Percentiles rank a stretch among this genome's conserved stretches.
phyloP scores from a whole-genome alignment of 1,140 invertebrate species.

The Cydia splendana region DNA sequence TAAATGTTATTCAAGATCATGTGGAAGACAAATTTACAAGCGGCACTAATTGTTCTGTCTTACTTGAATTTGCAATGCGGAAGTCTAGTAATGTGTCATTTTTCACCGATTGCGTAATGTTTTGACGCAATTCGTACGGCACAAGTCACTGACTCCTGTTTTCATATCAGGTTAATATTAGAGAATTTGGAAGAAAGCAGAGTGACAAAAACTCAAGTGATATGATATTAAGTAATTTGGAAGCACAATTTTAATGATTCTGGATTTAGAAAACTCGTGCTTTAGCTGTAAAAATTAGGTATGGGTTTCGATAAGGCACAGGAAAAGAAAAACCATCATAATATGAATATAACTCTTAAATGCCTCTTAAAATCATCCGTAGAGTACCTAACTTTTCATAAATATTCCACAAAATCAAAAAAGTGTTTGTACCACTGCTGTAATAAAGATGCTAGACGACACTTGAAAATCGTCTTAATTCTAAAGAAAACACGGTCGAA shows the following conservation, averaged over 20 bases:
- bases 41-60: neutral
- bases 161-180: too few relatives aligned
- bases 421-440: neutral
- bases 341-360: neutral
- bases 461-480: neutral
- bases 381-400: neutral
- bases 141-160: neutral
- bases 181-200: too few relatives aligned
- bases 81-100: slow-evolving; percentile 20
- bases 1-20: too few relatives aligned
- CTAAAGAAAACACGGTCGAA: neutral
- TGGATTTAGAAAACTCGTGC: too few relatives aligned
- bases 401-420: slow-evolving; percentile 8
- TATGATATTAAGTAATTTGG: too few relatives aligned
- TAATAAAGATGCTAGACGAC: slow-evolving; percentile 2
- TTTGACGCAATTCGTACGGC: neutral
- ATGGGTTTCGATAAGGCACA: too few relatives aligned
- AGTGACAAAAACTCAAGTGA: too few relatives aligned
- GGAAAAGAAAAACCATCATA: neutral
- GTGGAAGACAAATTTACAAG: neutral
- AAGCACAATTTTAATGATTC: too few relatives aligned
- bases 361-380: neutral
- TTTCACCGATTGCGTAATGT: slow-evolving; percentile 12
- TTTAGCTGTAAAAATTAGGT: too few relatives aligned
- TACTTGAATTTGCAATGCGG: neutral